Base-by-base conservation (phyloP, 2,888 invertebrate species). In the Blastobasis adustella region DNA sequence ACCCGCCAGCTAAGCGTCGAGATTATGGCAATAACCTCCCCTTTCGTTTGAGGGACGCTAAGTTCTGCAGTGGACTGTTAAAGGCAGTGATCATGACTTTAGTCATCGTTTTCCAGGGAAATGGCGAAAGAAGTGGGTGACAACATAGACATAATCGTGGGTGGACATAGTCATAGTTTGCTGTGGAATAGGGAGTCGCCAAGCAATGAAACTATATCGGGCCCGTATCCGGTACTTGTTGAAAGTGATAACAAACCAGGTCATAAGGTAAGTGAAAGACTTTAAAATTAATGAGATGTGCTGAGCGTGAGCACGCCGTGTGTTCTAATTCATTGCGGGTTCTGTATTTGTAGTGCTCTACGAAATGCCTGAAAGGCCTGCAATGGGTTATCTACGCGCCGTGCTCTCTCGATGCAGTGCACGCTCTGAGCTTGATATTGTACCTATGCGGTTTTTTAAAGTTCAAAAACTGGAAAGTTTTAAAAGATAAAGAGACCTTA, bases 131-230 rank as follows among this genome's bases (percentile, higher is more conserved):
- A 88, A 40, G 93, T 87, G 1, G 91, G 94, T 6, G 90, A 91
- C 5, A 90, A 92, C 49, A 90, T 96, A 40, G 95, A 96, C 64
- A 82, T 96, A 0, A 93, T 96, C 45, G 92, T 96, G 0, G 96
- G 96, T 2, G 95, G 95, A 0, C 96, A 96, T 69, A 91, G 94
- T 0, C 95, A 96, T 63, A 93, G 94, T 0, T 91, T 96, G 54
- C 85, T 96, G 0, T 96, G 93, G 81, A 92, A 92, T 9, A 82
- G 85, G 0, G 71, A 65, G 0, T 68, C 84, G 0, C 91, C 91
- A 0, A 91, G 90, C 10, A 86, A 89, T 0, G 92, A 93, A 58
- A 63, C 7, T 0, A 80, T 92, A 0, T 67, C 67, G 0, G 94
- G 93, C 1, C 89, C 91, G 0, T 96, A 96, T 76, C 96, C 96